Base-by-base conservation (phyloP, 1,140 invertebrate species). In the Drosophila jambulina region DNA sequence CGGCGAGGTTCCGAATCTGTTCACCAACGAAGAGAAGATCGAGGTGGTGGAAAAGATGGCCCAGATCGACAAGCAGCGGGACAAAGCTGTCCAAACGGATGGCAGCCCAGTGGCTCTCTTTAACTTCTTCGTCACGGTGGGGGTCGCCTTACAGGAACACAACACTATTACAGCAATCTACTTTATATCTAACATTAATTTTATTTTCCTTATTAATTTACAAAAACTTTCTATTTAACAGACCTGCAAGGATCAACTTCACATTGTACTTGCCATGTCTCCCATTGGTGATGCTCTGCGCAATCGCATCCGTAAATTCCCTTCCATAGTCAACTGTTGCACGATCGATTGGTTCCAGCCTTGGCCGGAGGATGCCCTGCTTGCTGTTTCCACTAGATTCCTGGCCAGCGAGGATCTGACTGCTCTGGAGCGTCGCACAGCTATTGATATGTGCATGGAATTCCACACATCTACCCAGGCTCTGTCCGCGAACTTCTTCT, bases 301-400 rank as follows among this genome's bases (percentile, higher is more conserved):
- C 67, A 97, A 96, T 88, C 94, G 97, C 51, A 96, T 99, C 15
- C 94, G 98, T 64, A 99, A 98, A 93, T 99, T 99, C 93, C 98
- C 98, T 2, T 97, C 98, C 1, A 94, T 99, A 29, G 97, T 99
- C 25, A 99, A 99, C 92, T 99, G 98, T 91, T 99, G 98, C 91
- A 99, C 98, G 0, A 99, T 99, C 74, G 97, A 99, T 93, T 99
- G 98, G 98, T 98, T 99, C 93, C 97, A 99, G 94, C 94, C 97
- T 48, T 99, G 98, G 98, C 98, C 98, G 4, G 95, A 96, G 81
- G 98, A 99, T 94, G 98, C 98, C 25, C 93, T 99, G 13, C 93
- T 98, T 36, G 98, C 98, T 42, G 98, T 99, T 1, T 97, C 98
- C 0, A 97, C 96, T 17, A 95, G 96, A 80, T 98, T 98, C 90